phyloP scores from a whole-genome alignment of 2,797 vertebrate genomes.

The Poecilia wingei region DNA sequence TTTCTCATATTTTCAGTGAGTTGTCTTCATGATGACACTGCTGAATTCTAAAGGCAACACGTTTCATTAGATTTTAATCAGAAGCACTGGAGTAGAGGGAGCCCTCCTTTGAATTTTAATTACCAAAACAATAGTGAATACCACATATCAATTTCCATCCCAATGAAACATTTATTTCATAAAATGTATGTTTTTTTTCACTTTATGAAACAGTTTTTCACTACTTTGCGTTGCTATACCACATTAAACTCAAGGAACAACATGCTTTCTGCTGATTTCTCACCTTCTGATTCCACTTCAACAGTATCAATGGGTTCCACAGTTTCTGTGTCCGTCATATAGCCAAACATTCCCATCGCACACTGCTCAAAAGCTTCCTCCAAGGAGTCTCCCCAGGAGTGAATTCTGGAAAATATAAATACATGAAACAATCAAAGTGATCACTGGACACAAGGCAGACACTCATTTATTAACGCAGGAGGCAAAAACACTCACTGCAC shows the following conservation, averaged over 20 bases:
- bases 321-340: constrained; percentile 96
- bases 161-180: not conserved
- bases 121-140: not conserved
- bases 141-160: not conserved
- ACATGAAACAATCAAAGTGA: not conserved
- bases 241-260: not conserved
- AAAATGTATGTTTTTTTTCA: not conserved
- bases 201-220: not conserved
- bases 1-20: not conserved
- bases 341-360: constrained; percentile 98
- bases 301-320: constrained; percentile 90
- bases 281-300: constrained; percentile 91
- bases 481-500: constrained; percentile 90
- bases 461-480: not conserved
- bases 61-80: not conserved
- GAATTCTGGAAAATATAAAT: constrained; percentile 79
- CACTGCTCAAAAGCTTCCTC: constrained; percentile 97
- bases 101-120: not conserved
- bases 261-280: constrained; percentile 15
- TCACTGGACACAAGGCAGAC: not conserved
- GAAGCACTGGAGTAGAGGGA: not conserved
- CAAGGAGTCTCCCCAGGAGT: constrained; percentile 92
- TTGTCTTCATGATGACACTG: not conserved
- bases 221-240: not conserved
- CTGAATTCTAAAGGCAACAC: not conserved